Percentiles rank a stretch among this genome's conserved stretches.
These are phyloP conservation scores for Yponomeuta cagnagella DNA, from an alignment of 2,888 invertebrate species.

Conservation along the genomic window DNA sequence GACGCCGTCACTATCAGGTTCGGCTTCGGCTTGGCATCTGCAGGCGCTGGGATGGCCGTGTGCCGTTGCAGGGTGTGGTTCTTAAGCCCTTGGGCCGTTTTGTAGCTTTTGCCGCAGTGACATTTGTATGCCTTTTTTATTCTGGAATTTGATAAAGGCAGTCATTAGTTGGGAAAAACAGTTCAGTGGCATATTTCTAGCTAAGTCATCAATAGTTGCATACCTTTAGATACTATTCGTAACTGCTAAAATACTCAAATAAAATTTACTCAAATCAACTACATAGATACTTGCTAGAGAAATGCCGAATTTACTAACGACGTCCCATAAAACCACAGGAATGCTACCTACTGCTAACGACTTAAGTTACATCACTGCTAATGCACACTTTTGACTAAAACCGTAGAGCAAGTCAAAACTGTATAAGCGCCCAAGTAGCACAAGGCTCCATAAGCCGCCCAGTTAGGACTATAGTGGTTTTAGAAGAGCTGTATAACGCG, in stretches of 20 bases:
- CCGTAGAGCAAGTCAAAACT: too few species aligned
- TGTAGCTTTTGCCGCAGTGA: conserved; percentile 91
- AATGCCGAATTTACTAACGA: conserved; percentile 17
- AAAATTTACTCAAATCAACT: too few species aligned
- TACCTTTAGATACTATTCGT: too few species aligned
- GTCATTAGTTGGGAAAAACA: not conserved
- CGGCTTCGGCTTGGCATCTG: conserved; percentile 30
- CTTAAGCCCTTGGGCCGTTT: conserved; percentile 86
- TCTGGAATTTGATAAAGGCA: conserved; percentile 60
- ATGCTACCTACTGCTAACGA: conserved; percentile 7
- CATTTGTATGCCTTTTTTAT: conserved; percentile 88
- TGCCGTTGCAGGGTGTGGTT: conserved; percentile 77
- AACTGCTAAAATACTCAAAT: not conserved
- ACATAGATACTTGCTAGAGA: not conserved
- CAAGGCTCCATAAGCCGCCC: too few species aligned
- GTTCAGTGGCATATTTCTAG: not conserved
- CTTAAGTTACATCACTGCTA: not conserved
- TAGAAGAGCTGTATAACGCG: too few species aligned
- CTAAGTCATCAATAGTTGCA: not conserved
- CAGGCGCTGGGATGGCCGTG: conserved; percentile 25
- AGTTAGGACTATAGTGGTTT: too few species aligned
- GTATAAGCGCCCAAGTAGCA: too few species aligned
- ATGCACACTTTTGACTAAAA: not conserved
- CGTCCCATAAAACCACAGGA: conserved; percentile 17
- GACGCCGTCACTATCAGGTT: conserved; percentile 62